Evolutionary conservation across 2,113 vertebrate genomes (phyloP).

Genomic region (Entomyzon cyanotis): DNA sequence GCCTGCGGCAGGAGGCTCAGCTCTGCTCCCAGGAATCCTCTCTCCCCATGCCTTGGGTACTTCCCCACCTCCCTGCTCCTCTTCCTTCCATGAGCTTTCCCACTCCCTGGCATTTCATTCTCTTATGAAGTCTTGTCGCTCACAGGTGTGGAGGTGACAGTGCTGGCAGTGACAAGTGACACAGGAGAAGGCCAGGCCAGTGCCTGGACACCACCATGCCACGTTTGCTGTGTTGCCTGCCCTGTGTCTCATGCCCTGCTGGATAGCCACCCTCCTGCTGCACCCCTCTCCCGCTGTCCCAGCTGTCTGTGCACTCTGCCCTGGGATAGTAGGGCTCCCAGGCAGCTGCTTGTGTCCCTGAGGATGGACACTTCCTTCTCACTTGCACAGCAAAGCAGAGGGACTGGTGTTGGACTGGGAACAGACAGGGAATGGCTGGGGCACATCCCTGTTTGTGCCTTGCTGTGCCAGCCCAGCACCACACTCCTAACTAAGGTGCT

Average conservation of each 20-base stretch:
- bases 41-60: accelerated
- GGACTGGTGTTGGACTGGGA: neutral
- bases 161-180: neutral
- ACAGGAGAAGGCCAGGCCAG: neutral
- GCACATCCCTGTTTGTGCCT: neutral
- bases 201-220: accelerated
- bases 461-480: neutral
- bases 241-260: accelerated
- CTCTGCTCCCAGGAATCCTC: neutral
- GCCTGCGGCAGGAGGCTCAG: neutral
- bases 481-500: neutral
- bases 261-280: accelerated
- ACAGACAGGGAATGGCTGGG: neutral
- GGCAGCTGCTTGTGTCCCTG: accelerated
- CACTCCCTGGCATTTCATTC: neutral
- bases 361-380: neutral
- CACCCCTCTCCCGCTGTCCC: accelerated
- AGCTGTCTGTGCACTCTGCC: neutral
- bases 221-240: neutral
- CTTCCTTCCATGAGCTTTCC: neutral
- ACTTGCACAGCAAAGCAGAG: neutral
- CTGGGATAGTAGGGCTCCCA: neutral
- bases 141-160: neutral
- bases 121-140: neutral
- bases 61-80: neutral